Conservation (phyloP, 2,113 vertebrate genomes). For the Romanogobio albipinnatus region DNA sequence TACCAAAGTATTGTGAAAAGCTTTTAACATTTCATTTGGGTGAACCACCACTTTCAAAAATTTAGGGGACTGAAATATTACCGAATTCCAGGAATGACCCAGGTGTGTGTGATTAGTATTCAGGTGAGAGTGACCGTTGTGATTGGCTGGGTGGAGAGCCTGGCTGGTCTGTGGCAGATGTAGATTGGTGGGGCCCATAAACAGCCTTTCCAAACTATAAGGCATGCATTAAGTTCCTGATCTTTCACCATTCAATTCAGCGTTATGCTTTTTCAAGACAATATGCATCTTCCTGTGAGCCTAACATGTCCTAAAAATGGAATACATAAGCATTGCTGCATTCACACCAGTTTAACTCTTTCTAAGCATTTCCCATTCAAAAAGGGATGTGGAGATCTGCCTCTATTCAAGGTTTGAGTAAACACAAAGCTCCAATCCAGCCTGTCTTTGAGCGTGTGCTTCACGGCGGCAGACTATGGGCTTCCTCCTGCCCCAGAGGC, state of each 20-base stretch:
- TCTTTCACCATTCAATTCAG: background rate
- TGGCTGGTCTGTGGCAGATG: background rate
- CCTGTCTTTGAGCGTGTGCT: conserved; percentile 50
- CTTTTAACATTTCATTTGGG: too few species aligned
- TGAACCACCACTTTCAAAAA: too few species aligned
- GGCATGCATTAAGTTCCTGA: background rate
- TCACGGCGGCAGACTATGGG: conserved; percentile 64
- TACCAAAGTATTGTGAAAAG: too few species aligned
- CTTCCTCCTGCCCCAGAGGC: conserved; percentile 64
- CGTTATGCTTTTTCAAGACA: background rate
- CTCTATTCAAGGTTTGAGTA: background rate
- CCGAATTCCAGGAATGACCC: too few species aligned
- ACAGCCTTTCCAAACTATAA: background rate
- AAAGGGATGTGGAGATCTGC: background rate
- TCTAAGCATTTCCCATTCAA: background rate
- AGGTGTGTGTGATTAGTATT: too few species aligned
- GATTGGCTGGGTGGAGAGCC: too few species aligned
- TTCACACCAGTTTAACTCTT: background rate
- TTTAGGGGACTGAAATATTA: too few species aligned
- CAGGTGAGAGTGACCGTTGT: too few species aligned
- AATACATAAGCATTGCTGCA: background rate
- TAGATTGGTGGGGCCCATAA: background rate
- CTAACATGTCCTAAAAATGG: background rate
- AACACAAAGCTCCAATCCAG: conserved; percentile 21
- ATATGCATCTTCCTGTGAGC: background rate